Evolutionary conservation across 2,888 invertebrate genomes (phyloP), one percentile per base, ranked within the genome.

Genomic region (Apamea sordens): DNA sequence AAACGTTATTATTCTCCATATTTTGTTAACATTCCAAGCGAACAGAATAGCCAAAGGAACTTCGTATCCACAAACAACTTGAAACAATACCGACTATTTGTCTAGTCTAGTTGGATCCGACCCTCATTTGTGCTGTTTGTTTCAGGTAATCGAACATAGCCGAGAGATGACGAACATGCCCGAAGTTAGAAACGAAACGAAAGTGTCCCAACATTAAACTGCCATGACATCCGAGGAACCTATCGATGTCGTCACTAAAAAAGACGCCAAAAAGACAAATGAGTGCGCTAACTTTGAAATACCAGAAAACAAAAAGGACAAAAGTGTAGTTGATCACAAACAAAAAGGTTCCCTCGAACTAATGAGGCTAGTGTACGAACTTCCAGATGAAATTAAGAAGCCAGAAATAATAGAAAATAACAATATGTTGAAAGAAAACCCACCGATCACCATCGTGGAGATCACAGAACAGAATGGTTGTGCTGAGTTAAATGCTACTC

Each of bases 161-260:
- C 85, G 89, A 94, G 94, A 93, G 90, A 95, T 95, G 95, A 91
- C 91, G 94, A 90, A 89, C 81, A 89, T 80, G 81, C 88, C 72
- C 85, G 83, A 77, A 87, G 73, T 28, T 65, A 73, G 77, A 83
- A 80, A 86, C 87, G 79, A 87, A 87, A 87, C 88, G 81, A 80
- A 87, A 84, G 89, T 84, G 88, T 84, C 75, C 76, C 85, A 84
- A 86, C 93, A 90, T 92, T 86, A 92, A 90, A 77, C 88, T 91
- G 94, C 94, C 92, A 97, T 97, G 96, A 97, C 96, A 90, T 97
- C 96, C 89, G 96, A 96, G 89, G 95, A 96, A 84, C 94, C 95
- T 0, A 94, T 96, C 86, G 94, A 97, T 94, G 95, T 94, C 78
- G 95, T 94, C 83, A 77, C 89, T 61, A 95, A 95, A 88, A 95